A percentile compares a stretch with the other conserved stretches of the same genome.
phyloP scores from a whole-genome alignment of 2,888 invertebrate genomes.

The Imbricaverruca yamaguchii region DNA sequence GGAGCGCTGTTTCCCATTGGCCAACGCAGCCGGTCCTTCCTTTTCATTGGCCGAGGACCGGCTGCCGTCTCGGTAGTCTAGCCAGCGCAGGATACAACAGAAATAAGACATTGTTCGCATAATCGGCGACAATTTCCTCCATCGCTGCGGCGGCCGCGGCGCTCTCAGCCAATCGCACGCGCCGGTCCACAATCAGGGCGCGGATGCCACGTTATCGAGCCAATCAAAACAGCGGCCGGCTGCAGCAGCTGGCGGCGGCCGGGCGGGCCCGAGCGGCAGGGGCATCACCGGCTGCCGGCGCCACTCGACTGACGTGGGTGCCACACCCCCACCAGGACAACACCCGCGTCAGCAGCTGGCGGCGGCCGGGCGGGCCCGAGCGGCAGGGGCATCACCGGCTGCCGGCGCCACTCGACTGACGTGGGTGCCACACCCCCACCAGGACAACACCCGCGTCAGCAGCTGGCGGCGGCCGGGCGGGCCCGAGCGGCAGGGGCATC shows the following conservation, averaged over 20 bases:
- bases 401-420: too few relatives aligned
- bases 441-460: too few relatives aligned
- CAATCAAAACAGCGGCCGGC: slow-evolving; percentile 5
- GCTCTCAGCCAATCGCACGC: neutral
- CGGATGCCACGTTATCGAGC: slow-evolving; percentile 1
- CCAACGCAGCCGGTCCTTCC: neutral
- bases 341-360: too few relatives aligned
- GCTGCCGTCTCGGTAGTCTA: neutral
- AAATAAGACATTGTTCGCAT: neutral
- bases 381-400: neutral
- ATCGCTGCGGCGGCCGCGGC: neutral
- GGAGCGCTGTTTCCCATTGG: neutral
- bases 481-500: neutral
- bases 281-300: too few relatives aligned
- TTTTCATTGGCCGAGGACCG: neutral
- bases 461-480: neutral
- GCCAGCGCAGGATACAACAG: neutral
- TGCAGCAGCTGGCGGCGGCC: neutral
- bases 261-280: neutral
- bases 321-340: too few relatives aligned
- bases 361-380: neutral
- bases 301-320: too few relatives aligned
- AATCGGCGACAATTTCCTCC: neutral
- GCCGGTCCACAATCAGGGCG: neutral
- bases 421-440: too few relatives aligned